Percentiles rank a stretch among this genome's conserved stretches.
Evolutionary conservation across 2,113 vertebrate genomes (phyloP).

Genomic region (Alectura lathami): DNA sequence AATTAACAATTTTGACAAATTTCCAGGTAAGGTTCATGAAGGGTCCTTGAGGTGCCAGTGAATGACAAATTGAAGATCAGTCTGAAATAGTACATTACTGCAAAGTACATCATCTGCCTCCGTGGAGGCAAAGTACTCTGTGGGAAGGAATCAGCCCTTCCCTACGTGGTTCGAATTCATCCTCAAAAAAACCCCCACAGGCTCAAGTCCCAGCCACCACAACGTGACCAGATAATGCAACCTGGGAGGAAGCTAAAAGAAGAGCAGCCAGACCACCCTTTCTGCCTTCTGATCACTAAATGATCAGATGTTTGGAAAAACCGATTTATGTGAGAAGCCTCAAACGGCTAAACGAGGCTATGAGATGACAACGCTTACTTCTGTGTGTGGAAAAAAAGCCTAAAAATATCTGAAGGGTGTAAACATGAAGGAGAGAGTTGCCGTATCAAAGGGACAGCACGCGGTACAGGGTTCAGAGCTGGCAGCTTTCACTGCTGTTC

Average conservation of each 20-base stretch:
- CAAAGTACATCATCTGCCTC: neutral
- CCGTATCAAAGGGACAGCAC: neutral
- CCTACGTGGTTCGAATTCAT: neutral
- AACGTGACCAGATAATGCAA: neutral
- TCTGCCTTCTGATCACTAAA: constrained; percentile 38
- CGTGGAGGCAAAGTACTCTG: neutral
- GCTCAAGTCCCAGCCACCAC: neutral
- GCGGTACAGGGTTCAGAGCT: neutral
- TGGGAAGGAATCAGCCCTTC: neutral
- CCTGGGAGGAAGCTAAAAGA: constrained; percentile 1
- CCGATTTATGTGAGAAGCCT: constrained; percentile 53
- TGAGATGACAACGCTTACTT: neutral
- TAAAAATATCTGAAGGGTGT: constrained; percentile 66
- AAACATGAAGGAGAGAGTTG: constrained; percentile 54
- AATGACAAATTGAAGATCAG: neutral
- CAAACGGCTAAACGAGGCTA: neutral
- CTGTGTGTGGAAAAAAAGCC: neutral
- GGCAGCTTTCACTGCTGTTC: constrained; percentile 6
- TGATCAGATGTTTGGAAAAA: constrained; percentile 29
- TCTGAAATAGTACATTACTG: neutral
- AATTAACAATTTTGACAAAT: constrained; percentile 5
- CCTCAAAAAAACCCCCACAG: neutral
- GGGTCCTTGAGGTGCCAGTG: neutral
- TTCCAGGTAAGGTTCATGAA: neutral
- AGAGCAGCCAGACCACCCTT: neutral